Evolutionary conservation across 1,140 invertebrate species (phyloP).

Genomic region (Drosophila nikananu): DNA sequence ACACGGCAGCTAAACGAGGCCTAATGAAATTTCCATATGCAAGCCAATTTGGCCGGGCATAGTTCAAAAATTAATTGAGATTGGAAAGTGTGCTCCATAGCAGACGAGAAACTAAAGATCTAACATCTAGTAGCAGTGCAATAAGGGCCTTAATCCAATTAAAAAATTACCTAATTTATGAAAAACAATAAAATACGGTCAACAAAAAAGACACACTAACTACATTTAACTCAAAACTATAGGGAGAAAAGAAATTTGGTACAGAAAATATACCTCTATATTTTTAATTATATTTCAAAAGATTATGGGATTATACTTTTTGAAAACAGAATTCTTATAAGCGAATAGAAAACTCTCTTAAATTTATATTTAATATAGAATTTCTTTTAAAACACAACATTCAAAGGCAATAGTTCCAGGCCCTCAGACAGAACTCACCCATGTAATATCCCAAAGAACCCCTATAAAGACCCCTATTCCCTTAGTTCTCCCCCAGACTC

Average conservation of each 20-base stretch:
- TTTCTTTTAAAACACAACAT: not conserved
- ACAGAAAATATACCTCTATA: no score
- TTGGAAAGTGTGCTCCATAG: conserved; percentile 1
- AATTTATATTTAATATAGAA: no score
- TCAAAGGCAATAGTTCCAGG: not conserved
- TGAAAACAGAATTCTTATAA: no score
- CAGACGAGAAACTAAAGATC: not conserved
- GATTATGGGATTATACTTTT: no score
- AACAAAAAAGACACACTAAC: not conserved
- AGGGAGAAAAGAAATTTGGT: no score
- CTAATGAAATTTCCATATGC: conserved; percentile 75
- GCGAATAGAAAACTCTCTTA: no score
- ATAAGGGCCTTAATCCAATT: no score
- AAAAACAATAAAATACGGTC: no score
- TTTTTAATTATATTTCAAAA: no score
- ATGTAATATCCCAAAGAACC: not conserved
- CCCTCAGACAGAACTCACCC: not conserved
- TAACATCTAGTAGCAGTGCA: no score
- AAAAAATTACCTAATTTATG: not conserved
- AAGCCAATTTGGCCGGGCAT: conserved; percentile 40
- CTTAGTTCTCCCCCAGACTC: conserved; percentile 68
- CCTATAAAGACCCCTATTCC: not conserved
- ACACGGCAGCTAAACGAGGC: conserved; percentile 40
- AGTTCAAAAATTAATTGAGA: conserved; percentile 36
- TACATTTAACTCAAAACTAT: not conserved